phyloP scores from a whole-genome alignment of 2,113 vertebrate species.

The Leptodactylus fuscus region DNA sequence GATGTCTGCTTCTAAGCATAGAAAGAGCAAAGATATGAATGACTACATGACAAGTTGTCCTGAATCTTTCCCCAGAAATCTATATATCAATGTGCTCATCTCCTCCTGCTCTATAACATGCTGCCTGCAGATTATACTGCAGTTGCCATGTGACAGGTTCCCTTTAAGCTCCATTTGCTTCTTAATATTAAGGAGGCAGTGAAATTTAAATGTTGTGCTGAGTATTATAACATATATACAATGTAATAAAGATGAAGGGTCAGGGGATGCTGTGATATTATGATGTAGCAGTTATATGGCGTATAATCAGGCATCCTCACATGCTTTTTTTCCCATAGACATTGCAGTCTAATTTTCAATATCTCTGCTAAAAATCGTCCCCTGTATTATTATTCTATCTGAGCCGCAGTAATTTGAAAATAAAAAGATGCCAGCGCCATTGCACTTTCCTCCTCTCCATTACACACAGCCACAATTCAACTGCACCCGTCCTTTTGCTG shows the following conservation, averaged over 20 bases:
- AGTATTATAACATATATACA: background rate
- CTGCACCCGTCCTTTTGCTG: slow-evolving; percentile 31
- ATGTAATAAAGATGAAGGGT: background rate
- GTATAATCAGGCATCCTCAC: background rate
- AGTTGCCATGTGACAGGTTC: too few relatives aligned
- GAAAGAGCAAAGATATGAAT: too few relatives aligned
- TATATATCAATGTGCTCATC: too few relatives aligned
- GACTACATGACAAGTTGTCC: too few relatives aligned
- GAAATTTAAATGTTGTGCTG: background rate
- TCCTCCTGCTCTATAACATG: too few relatives aligned
- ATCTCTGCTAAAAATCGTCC: slow-evolving; percentile 29
- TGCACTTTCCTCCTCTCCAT: slow-evolving; percentile 45
- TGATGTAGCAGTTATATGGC: slow-evolving; percentile 4
- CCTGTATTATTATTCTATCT: slow-evolving; percentile 24
- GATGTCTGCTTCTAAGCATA: too few relatives aligned
- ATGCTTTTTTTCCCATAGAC: background rate
- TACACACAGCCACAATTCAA: slow-evolving; percentile 53
- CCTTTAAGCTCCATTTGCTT: background rate
- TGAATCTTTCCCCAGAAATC: too few relatives aligned
- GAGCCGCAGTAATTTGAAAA: slow-evolving; percentile 50
- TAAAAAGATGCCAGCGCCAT: slow-evolving; percentile 40
- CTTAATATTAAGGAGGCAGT: background rate
- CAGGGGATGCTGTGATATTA: background rate
- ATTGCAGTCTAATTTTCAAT: slow-evolving; percentile 28
- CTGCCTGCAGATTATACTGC: too few relatives aligned